phyloP scores from a whole-genome alignment of 2,113 vertebrate genomes.

The Balaeniceps rex region DNA sequence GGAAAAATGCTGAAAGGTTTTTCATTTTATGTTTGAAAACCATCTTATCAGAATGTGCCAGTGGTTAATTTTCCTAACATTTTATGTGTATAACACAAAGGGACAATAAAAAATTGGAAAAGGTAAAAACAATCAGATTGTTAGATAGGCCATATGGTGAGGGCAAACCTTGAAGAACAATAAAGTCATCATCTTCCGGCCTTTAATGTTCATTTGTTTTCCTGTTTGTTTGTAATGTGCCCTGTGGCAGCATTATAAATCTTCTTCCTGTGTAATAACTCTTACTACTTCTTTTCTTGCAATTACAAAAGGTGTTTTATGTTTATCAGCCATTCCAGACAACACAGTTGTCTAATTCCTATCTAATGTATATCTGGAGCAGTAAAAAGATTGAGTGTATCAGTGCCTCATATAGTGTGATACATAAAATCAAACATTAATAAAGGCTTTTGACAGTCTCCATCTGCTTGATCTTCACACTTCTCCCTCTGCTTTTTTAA shows the following conservation, averaged over 20 bases:
- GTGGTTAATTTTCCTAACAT: conserved; percentile 27
- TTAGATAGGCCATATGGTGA: conserved; percentile 44
- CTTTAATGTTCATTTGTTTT: conserved; percentile 47
- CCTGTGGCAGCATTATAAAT: conserved; percentile 43
- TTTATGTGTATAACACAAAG: neutral
- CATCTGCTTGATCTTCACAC: conserved; percentile 59
- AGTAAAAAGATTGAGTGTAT: conserved; percentile 29
- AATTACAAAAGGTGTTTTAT: conserved; percentile 35
- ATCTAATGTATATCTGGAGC: conserved; percentile 12
- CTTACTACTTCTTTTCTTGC: conserved; percentile 6
- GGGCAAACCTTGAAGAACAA: conserved; percentile 34
- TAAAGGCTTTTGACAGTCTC: conserved; percentile 58
- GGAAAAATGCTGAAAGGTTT: neutral
- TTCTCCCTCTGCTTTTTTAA: conserved; percentile 20
- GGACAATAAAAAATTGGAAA: conserved; percentile 8
- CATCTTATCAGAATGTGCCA: neutral
- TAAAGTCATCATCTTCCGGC: conserved; percentile 23
- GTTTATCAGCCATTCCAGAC: conserved; percentile 14
- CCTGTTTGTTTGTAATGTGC: conserved; percentile 13
- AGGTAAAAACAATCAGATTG: conserved; percentile 33
- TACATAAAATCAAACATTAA: conserved; percentile 55
- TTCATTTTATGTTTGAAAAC: neutral
- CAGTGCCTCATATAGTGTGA: neutral
- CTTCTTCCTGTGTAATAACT: conserved; percentile 14
- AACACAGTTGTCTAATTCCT: neutral